phyloP scores from a whole-genome alignment of 2,113 vertebrate genomes.

The Pogona vitticeps region DNA sequence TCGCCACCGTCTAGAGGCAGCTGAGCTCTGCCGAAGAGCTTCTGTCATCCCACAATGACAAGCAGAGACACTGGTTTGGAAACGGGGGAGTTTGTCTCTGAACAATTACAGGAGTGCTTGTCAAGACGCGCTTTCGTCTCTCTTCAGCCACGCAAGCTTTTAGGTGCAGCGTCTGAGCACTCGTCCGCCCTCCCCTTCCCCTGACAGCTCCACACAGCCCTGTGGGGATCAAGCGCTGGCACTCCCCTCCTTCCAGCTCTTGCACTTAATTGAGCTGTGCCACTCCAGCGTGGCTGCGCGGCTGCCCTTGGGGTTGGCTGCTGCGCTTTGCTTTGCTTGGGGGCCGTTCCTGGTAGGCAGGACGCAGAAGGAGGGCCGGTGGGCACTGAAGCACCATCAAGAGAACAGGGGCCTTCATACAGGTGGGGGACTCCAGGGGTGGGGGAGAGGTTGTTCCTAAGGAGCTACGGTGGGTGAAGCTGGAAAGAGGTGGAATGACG shows the following conservation, averaged over 20 bases:
- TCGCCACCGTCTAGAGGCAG: constrained; percentile 1
- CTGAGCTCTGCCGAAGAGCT: constrained; percentile 53
- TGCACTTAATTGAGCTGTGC: not conserved
- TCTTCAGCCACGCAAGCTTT: fast-evolving
- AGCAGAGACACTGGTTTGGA: constrained; percentile 70
- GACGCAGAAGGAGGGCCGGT: not conserved
- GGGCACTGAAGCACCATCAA: not conserved
- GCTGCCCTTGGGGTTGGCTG: not conserved
- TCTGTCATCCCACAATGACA: constrained; percentile 74
- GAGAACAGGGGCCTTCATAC: too few species aligned
- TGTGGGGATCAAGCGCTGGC: too few species aligned
- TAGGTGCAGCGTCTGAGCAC: not conserved
- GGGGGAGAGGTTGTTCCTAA: too few species aligned
- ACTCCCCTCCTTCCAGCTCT: not conserved
- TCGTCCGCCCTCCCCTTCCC: not conserved
- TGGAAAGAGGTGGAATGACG: too few species aligned
- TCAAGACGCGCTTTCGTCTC: constrained; percentile 10
- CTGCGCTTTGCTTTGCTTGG: not conserved
- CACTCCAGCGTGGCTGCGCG: not conserved
- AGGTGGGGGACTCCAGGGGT: too few species aligned
- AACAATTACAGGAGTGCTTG: constrained; percentile 56
- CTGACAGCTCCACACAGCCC: not conserved
- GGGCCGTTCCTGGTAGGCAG: not conserved
- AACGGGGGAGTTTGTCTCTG: constrained; percentile 67
- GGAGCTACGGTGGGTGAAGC: too few species aligned